A percentile compares a stretch with the other conserved stretches of the same genome.
These are phyloP conservation scores for Leptinotarsa juncta DNA, from an alignment of 2,888 invertebrate species.

Conservation along the genomic window DNA sequence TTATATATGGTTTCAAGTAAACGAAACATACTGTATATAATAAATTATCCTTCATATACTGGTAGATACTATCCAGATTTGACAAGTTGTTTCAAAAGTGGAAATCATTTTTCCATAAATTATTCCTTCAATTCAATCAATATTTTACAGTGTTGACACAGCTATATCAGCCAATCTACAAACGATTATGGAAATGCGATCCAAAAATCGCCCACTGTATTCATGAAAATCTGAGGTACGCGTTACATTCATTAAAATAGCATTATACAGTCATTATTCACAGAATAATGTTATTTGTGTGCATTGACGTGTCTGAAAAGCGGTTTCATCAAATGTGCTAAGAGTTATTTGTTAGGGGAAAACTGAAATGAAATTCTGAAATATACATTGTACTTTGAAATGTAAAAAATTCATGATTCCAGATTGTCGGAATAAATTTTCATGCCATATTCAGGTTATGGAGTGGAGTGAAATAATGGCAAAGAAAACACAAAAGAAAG, in stretches of 20 bases:
- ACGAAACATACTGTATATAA: too few relatives aligned
- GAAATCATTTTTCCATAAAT: neutral
- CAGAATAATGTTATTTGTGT: constrained; percentile 1
- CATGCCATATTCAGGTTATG: too few relatives aligned
- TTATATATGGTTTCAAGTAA: too few relatives aligned
- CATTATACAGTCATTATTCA: constrained; percentile 9
- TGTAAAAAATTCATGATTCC: too few relatives aligned
- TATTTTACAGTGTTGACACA: neutral
- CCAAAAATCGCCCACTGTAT: neutral
- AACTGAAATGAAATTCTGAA: too few relatives aligned
- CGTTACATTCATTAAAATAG: constrained; percentile 3
- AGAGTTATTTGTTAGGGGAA: neutral
- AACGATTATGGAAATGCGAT: constrained; percentile 1
- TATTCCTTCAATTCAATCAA: neutral
- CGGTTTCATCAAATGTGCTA: neutral
- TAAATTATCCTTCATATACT: too few relatives aligned
- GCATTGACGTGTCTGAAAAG: neutral
- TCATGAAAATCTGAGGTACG: constrained; percentile 2
- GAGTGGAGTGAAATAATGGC: too few relatives aligned
- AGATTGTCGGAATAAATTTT: too few relatives aligned
- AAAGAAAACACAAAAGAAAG: too few relatives aligned
- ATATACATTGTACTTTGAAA: too few relatives aligned
- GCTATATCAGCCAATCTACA: neutral
- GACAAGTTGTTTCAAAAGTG: too few relatives aligned
- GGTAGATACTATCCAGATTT: too few relatives aligned